Percentiles rank a stretch among this genome's conserved stretches.
These are phyloP conservation scores for Trissolcus japonicus DNA, from an alignment of 2,888 invertebrate species.

Conservation along the genomic window DNA sequence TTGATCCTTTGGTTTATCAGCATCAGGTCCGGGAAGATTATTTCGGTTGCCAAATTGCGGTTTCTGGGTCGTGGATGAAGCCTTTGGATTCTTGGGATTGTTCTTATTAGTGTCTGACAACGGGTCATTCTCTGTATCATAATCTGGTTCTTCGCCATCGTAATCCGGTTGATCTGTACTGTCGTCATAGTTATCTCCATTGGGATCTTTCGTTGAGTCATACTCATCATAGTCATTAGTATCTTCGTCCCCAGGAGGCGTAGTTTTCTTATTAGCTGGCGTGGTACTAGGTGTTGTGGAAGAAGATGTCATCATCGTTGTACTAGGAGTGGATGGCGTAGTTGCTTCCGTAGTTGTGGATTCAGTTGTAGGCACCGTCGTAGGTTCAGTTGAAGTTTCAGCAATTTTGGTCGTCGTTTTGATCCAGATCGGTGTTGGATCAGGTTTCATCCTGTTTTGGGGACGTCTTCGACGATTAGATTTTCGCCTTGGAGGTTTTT, in stretches of 20 bases:
- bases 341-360: conserved; percentile 19
- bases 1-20: conserved; percentile 2
- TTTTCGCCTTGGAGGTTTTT: conserved; percentile 27
- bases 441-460: conserved; percentile 5
- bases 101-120: conserved; percentile 50
- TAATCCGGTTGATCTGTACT: conserved; percentile 36
- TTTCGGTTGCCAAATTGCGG: conserved; percentile 26
- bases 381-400: neutral
- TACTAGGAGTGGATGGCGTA: conserved; percentile 10
- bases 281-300: conserved; percentile 14
- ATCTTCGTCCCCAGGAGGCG: neutral
- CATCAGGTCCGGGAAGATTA: conserved; percentile 16
- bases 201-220: conserved; percentile 22
- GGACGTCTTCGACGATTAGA: conserved; percentile 39
- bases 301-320: neutral
- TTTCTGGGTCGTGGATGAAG: conserved; percentile 28
- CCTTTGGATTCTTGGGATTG: conserved; percentile 16
- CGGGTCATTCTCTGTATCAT: conserved; percentile 50
- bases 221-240: neutral
- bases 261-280: neutral
- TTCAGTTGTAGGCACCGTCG: conserved; percentile 13
- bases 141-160: conserved; percentile 44
- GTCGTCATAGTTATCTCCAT: conserved; percentile 43
- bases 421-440: conserved; percentile 53
- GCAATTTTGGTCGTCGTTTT: conserved; percentile 52